These are phyloP conservation scores for Drosophila funebris DNA, from an alignment of 1,140 invertebrate species.

Conservation along the genomic window DNA sequence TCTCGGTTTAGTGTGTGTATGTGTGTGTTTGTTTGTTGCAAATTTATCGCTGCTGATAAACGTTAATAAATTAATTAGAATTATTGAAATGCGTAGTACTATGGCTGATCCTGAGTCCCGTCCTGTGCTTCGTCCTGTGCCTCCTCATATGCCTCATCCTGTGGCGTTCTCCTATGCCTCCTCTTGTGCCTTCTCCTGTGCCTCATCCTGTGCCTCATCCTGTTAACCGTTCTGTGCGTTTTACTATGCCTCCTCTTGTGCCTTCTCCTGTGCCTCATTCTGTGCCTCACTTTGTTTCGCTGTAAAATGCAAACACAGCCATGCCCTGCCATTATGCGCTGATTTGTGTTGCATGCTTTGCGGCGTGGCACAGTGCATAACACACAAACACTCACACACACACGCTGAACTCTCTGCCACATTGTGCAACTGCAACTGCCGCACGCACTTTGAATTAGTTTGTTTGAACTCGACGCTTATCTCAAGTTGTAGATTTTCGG, in stretches of 20 bases:
- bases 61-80: constrained; percentile 84
- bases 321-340: constrained; percentile 74
- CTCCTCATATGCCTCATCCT: no score
- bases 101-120: constrained; percentile 13
- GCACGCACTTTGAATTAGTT: constrained; percentile 77
- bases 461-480: constrained; percentile 73
- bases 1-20: not conserved
- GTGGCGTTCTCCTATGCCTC: no score
- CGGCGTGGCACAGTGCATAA: constrained; percentile 48
- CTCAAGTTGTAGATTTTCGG: constrained; percentile 78
- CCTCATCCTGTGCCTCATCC: constrained; percentile 33
- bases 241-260: constrained; percentile 19
- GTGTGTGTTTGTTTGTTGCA: constrained; percentile 11
- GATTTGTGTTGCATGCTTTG: constrained; percentile 78
- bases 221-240: no score
- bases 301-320: constrained; percentile 63
- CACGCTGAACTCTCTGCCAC: not conserved
- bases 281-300: constrained; percentile 4
- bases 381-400: constrained; percentile 8
- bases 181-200: no score
- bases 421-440: not conserved
- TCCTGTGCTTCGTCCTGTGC: no score
- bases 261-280: constrained; percentile 25
- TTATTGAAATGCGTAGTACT: constrained; percentile 82
- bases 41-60: constrained; percentile 82